Base-by-base conservation (phyloP, 2,888 invertebrate genomes). In the Oligia fasciuncula region DNA sequence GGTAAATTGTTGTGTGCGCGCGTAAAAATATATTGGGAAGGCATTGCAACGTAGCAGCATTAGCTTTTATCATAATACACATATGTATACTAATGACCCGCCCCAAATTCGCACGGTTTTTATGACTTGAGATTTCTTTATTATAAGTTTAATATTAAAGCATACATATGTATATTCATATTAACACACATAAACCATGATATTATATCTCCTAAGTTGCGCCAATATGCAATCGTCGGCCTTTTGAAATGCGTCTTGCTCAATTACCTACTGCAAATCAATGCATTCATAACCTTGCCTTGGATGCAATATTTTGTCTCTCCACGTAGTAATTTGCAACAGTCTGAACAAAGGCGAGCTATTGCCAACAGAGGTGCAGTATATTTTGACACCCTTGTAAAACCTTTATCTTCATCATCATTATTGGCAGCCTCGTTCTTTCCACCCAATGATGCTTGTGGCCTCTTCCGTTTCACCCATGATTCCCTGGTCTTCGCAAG, bases 261-360 rank as follows among this genome's bases (percentile, higher is more conserved):
- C 2, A 62, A 43, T 19, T 3, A 76, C 4, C 14, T 29, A 43
- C 17, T 40, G 35, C 14, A 54, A 66, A 77, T 46, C 35, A 76
- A 71, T 65, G 40, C 23, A 65, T 49, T 70, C 23, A 49, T 13
- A 70, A 49, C 43, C 81, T 73, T 73, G 51, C 43, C 81, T 73
- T 73, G 51, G 14, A 66, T 60, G 43, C 8, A 80, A 80, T 5
- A 63, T 63, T 51, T 35, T 60, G 54, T 51, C 17, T 54, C 35
- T 40, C 46, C 17, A 70, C 5, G 35, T 17, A 54, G 13, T 35
- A 9, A 54, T 46, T 23, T 66, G 81, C 49, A 66, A 73, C 19
- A 17, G 29, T 5, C 29, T 49, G 14, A 81, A 35, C 51, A 66
- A 60, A 80, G 19, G 6, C 35, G 6, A 69, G 13, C 40, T 63